Evolutionary conservation across 2,113 vertebrate genomes (phyloP).

Genomic region (Notiomystis cincta): DNA sequence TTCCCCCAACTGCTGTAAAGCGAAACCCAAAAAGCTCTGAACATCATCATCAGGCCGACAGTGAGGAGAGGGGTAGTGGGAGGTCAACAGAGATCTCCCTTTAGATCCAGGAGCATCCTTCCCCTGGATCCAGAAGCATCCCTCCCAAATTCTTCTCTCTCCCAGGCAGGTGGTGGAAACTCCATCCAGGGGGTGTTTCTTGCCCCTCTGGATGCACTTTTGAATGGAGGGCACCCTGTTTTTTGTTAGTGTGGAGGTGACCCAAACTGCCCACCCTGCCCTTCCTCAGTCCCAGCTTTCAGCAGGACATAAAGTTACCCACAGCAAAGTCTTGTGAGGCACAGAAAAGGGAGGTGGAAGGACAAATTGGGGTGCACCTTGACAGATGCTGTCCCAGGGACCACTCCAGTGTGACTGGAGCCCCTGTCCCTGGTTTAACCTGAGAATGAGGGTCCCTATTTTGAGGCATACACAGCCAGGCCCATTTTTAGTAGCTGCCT

Average conservation of each 20-base stretch:
- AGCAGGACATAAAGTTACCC: constrained; percentile 65
- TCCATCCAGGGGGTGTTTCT: neutral
- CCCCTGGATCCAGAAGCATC: neutral
- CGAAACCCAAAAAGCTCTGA: neutral
- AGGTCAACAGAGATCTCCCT: neutral
- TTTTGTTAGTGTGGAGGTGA: constrained; percentile 32
- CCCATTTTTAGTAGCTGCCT: constrained; percentile 42
- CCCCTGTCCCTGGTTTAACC: neutral
- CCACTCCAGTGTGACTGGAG: neutral
- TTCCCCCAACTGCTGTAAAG: constrained; percentile 39
- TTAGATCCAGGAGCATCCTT: neutral
- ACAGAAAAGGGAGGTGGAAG: neutral
- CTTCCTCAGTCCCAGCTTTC: constrained; percentile 60
- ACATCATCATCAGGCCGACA: neutral
- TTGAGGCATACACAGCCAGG: neutral
- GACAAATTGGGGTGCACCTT: neutral
- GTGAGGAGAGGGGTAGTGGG: neutral
- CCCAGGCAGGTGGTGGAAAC: accelerated
- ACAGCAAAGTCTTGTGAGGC: constrained; percentile 15
- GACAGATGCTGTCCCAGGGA: neutral
- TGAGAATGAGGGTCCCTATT: neutral
- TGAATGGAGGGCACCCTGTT: neutral
- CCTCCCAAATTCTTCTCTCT: neutral
- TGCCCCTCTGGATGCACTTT: neutral
- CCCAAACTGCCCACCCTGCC: neutral